phyloP scores from a whole-genome alignment of 2,797 vertebrate genomes.

The Phalloptychus januarius region DNA sequence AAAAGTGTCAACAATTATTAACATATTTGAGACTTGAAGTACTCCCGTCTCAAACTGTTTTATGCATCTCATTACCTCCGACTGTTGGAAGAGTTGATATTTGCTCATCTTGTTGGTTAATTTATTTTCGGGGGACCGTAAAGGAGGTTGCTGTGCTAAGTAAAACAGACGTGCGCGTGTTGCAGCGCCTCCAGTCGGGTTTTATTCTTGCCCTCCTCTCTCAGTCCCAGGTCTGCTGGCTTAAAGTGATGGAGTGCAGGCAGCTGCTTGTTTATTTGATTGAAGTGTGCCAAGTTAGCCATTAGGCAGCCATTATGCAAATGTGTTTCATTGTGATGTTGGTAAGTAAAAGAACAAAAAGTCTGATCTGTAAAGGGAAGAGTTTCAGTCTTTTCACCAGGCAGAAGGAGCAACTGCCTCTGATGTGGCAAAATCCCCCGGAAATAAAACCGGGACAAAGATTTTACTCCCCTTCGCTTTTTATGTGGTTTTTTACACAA shows the following conservation, averaged over 20 bases:
- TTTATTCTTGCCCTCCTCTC: background rate
- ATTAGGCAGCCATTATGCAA: slow-evolving; percentile 11
- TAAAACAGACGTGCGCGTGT: background rate
- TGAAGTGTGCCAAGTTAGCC: slow-evolving; percentile 10
- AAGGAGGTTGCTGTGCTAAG: background rate
- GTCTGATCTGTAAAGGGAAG: background rate
- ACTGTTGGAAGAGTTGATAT: background rate
- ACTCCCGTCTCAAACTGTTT: background rate
- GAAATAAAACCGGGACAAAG: background rate
- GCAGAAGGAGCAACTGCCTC: background rate
- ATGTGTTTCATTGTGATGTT: background rate
- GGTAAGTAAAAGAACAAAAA: slow-evolving; percentile 6
- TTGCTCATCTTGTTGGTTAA: background rate
- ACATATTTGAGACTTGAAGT: background rate
- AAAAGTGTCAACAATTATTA: background rate
- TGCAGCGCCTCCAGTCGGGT: background rate
- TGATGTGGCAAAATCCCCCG: background rate
- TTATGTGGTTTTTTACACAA: background rate
- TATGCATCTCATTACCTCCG: background rate
- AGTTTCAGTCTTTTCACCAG: background rate
- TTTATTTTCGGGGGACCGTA: background rate
- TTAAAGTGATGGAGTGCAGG: background rate
- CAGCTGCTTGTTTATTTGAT: slow-evolving; percentile 3
- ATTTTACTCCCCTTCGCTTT: background rate
- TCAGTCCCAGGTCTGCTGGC: background rate